phyloP scores from a whole-genome alignment of 2,113 vertebrate genomes.

The Pelusios castaneus region DNA sequence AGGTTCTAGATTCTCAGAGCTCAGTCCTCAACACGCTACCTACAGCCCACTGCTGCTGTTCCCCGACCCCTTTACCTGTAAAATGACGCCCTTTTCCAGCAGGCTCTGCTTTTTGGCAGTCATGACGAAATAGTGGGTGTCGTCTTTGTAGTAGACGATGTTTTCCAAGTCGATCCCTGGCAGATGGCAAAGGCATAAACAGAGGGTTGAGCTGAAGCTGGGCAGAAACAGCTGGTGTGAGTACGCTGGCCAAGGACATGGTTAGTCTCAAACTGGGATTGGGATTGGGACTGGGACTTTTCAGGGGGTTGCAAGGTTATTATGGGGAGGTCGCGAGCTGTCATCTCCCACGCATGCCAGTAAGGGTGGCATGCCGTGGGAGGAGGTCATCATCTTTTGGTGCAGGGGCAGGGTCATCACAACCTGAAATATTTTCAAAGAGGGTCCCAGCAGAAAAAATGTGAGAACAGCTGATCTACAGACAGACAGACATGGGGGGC shows the following conservation, averaged over 20 bases:
- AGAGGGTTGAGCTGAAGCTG: not conserved
- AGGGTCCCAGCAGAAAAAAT: too few relatives aligned
- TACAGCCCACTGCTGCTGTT: not conserved
- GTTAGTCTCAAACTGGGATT: too few relatives aligned
- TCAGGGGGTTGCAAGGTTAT: too few relatives aligned
- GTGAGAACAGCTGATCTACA: not conserved
- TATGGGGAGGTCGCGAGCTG: too few relatives aligned
- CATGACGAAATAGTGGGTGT: conserved; percentile 98
- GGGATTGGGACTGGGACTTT: too few relatives aligned
- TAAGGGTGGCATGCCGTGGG: too few relatives aligned
- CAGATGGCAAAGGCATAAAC: not conserved
- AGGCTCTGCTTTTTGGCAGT: conserved; percentile 97
- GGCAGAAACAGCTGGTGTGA: not conserved
- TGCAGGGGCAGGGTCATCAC: too few relatives aligned
- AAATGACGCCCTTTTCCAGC: conserved; percentile 89
- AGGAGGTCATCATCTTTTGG: too few relatives aligned
- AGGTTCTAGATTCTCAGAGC: not conserved
- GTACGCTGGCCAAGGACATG: not conserved
- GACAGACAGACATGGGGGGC: fast-evolving
- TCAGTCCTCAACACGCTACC: not conserved
- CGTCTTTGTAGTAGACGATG: conserved; percentile 97
- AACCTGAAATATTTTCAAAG: too few relatives aligned
- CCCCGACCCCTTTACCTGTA: conserved; percentile 78
- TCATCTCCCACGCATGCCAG: too few relatives aligned
- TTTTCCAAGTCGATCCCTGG: conserved; percentile 95